Evolutionary conservation across 2,888 invertebrate genomes (phyloP).

Genomic region (Dichetophora obliterata): DNA sequence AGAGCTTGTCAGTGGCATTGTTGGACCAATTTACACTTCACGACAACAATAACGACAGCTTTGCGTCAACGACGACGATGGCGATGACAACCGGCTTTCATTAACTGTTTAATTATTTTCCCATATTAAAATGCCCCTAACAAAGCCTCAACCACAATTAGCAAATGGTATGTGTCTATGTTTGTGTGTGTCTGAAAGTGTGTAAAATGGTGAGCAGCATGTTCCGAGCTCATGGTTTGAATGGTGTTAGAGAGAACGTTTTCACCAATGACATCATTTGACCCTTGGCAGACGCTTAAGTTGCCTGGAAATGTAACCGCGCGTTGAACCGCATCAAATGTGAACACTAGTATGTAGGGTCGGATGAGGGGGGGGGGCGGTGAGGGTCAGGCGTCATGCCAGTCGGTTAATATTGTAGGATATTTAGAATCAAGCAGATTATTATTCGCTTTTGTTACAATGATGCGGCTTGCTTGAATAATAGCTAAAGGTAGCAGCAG

Average conservation of each 20-base stretch:
- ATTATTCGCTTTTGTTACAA: constrained; percentile 27
- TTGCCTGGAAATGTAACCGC: neutral
- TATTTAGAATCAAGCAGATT: constrained; percentile 24
- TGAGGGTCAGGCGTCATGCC: neutral
- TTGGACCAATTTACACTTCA: too few species aligned
- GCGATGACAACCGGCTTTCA: neutral
- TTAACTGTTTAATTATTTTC: constrained; percentile 11
- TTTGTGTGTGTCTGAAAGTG: neutral
- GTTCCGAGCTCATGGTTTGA: neutral
- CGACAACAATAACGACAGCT: too few species aligned
- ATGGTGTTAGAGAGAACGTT: neutral
- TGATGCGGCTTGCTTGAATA: constrained; percentile 13
- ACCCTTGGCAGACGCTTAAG: constrained; percentile 26
- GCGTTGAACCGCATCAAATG: neutral
- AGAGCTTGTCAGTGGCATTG: neutral
- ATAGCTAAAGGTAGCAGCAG: neutral
- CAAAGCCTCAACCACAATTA: constrained; percentile 7
- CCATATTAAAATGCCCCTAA: neutral
- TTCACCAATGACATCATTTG: constrained; percentile 27
- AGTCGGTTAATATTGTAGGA: constrained; percentile 17
- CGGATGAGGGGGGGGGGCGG: neutral
- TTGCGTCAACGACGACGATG: neutral
- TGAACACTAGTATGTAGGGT: neutral
- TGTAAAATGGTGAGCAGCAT: neutral
- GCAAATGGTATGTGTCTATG: neutral